Conservation (phyloP, 2,113 vertebrate species). For the Rallus limicola region DNA sequence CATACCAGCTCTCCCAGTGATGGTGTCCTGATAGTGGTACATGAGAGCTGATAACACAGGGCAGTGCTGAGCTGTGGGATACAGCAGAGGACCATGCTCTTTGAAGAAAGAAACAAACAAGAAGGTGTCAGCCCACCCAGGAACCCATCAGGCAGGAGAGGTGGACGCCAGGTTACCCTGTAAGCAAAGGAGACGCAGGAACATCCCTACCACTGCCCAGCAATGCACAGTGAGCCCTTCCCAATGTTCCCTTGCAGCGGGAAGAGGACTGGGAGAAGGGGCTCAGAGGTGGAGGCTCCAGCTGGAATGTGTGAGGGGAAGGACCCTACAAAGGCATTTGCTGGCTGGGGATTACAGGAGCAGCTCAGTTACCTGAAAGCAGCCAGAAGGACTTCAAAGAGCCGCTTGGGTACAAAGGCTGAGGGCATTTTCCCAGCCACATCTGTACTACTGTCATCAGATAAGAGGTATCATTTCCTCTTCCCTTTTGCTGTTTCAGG, state of each 20-base stretch:
- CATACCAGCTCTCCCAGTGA: neutral
- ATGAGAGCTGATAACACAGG: neutral
- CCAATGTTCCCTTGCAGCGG: accelerated
- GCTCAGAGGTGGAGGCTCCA: neutral
- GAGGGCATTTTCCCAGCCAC: neutral
- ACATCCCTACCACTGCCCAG: neutral
- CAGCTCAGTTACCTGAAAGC: neutral
- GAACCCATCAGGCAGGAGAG: neutral
- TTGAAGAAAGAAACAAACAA: neutral
- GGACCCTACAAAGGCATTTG: neutral
- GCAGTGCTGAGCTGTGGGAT: neutral
- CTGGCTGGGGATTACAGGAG: neutral
- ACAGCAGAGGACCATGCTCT: neutral
- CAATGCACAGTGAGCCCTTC: neutral
- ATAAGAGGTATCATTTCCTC: neutral
- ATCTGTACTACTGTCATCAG: accelerated
- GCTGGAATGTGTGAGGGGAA: accelerated
- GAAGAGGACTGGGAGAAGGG: accelerated
- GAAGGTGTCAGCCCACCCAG: neutral
- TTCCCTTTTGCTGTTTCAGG: neutral
- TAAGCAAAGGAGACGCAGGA: accelerated
- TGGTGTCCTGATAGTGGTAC: too few relatives aligned
- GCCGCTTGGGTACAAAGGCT: neutral
- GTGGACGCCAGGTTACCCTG: neutral
- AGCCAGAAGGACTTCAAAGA: neutral